A percentile compares a stretch with the other conserved stretches of the same genome.
Conservation (phyloP, 30 jellyfish, hydroid and myxozoan species). For the Aurelia aurita region DNA sequence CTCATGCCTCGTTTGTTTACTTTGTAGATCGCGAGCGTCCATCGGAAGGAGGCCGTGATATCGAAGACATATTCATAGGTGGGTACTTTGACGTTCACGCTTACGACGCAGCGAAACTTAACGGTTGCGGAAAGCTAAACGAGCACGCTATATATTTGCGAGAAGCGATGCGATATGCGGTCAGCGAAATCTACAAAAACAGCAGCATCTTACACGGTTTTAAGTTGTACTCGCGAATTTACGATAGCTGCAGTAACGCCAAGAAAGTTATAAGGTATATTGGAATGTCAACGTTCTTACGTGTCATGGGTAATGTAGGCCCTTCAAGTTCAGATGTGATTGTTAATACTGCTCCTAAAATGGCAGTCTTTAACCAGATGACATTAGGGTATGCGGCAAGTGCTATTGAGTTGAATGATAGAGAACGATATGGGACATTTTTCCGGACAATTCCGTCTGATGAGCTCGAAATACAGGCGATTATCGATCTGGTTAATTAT, state of each 20-base stretch:
- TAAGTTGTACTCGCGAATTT: not conserved
- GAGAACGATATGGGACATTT: conserved; percentile 9
- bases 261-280: not conserved
- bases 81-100: conserved; percentile 16
- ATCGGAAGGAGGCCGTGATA: not conserved
- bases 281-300: not conserved
- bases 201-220: conserved; percentile 8
- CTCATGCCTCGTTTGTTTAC: too few species aligned
- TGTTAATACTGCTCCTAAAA: conserved; percentile 10
- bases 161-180: conserved; percentile 50
- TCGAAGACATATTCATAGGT: not conserved
- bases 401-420: not conserved
- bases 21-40: not conserved
- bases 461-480: conserved; percentile 1
- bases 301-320: conserved; percentile 18
- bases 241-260: conserved; percentile 9
- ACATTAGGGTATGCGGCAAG: conserved; percentile 33
- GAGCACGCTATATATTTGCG: not conserved
- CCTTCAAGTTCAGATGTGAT: conserved; percentile 23
- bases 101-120: not conserved
- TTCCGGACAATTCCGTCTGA: conserved; percentile 57
- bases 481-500: conserved; percentile 2
- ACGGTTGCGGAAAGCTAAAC: not conserved
- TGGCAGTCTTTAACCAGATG: not conserved
- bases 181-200: not conserved